Conservation (phyloP, 2,113 vertebrate genomes). For the Sisor rabdophorus region DNA sequence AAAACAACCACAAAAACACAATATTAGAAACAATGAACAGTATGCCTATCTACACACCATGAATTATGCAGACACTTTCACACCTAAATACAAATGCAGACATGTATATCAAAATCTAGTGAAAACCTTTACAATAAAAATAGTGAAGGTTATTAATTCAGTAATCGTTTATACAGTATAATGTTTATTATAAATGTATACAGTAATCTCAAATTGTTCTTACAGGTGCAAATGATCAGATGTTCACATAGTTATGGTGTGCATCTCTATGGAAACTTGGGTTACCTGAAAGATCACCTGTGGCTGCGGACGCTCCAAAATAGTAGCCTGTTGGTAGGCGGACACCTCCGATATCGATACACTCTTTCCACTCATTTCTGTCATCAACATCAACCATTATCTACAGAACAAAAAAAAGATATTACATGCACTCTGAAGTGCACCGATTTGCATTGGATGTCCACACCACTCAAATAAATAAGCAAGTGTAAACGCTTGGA, state of each 20-base stretch:
- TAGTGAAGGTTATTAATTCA: not conserved
- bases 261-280: not conserved
- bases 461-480: not conserved
- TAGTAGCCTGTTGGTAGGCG: constrained; percentile 94
- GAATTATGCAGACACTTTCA: not conserved
- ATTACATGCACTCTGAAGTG: not conserved
- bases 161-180: too few species aligned
- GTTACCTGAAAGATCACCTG: constrained; percentile 94
- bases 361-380: constrained; percentile 95
- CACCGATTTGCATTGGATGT: not conserved
- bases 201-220: too few species aligned
- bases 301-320: constrained; percentile 93
- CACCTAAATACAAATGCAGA: not conserved
- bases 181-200: too few species aligned
- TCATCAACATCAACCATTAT: constrained; percentile 94
- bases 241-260: not conserved
- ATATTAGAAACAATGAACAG: constrained; percentile 4
- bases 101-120: not conserved
- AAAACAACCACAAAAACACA: not conserved
- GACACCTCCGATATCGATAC: constrained; percentile 90
- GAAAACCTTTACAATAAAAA: not conserved
- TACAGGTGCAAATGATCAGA: not conserved
- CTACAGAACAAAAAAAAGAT: constrained; percentile 57
- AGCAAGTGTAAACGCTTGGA: not conserved
- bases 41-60: not conserved